These are phyloP conservation scores for Saxicola maurus DNA, from an alignment of 2,797 vertebrate species.

Conservation along the genomic window DNA sequence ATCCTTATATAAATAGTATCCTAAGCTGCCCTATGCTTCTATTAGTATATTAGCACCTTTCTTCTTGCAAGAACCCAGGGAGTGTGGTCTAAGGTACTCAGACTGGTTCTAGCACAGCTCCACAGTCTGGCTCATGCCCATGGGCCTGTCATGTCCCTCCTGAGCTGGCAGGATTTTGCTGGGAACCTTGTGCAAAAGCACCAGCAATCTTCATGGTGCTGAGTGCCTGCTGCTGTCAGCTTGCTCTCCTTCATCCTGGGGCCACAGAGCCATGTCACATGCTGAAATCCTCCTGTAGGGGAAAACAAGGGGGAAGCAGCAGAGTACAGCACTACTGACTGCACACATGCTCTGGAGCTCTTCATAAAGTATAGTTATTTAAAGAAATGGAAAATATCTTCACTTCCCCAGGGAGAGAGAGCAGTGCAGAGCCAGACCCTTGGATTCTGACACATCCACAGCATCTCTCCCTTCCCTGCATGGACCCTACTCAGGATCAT, in stretches of 20 bases:
- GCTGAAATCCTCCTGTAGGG: not conserved
- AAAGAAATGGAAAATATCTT: not conserved
- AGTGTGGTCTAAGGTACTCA: not conserved
- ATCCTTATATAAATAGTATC: not conserved
- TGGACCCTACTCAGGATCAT: fast-evolving
- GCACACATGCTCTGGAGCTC: fast-evolving
- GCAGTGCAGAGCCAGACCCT: not conserved
- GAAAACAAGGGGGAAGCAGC: not conserved
- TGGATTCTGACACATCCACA: not conserved
- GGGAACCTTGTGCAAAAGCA: not conserved
- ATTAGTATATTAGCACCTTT: not conserved
- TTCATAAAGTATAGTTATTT: not conserved
- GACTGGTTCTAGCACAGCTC: not conserved
- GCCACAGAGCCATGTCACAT: not conserved
- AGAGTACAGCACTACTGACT: not conserved
- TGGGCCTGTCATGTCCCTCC: not conserved
- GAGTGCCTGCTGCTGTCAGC: not conserved
- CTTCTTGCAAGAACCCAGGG: not conserved
- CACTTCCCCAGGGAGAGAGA: fast-evolving
- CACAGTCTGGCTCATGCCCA: fast-evolving
- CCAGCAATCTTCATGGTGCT: not conserved
- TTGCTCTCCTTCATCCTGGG: not conserved
- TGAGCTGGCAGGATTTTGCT: not conserved
- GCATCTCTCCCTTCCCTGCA: fast-evolving
- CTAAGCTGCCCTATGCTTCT: not conserved